These are phyloP conservation scores for Zaprionus davidi DNA, from an alignment of 1,140 invertebrate species.

Conservation along the genomic window DNA sequence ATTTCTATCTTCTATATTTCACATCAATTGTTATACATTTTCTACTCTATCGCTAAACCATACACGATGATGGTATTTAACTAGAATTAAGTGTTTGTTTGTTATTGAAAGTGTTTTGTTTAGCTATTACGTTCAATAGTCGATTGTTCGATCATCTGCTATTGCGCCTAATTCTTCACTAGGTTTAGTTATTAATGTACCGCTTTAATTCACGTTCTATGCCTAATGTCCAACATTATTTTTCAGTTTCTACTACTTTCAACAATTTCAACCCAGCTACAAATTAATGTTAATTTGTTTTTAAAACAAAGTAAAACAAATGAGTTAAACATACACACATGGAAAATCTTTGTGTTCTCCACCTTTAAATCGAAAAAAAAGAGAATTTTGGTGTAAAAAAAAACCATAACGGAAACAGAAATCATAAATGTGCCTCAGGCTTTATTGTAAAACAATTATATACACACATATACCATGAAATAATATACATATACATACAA, in stretches of 20 bases:
- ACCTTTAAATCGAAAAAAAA: conserved; percentile 33
- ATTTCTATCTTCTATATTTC: conserved; percentile 23
- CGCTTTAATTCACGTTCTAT: conserved; percentile 36
- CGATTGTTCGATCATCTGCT: conserved; percentile 4
- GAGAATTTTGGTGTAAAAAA: conserved; percentile 22
- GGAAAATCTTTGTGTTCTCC: conserved; percentile 38
- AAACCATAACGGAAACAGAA: conserved; percentile 32
- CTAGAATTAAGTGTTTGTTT: conserved; percentile 77
- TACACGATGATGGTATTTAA: conserved; percentile 46
- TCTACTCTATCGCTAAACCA: conserved; percentile 32
- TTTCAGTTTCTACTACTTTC: conserved; percentile 15
- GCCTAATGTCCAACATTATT: conserved; percentile 23
- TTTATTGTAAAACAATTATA: conserved; percentile 80
- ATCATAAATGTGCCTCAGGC: conserved; percentile 80
- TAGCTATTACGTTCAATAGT: conserved; percentile 36
- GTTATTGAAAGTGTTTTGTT: conserved; percentile 74
- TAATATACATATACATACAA: conserved; percentile 62
- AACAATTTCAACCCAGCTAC: conserved; percentile 18
- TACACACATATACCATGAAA: conserved; percentile 50
- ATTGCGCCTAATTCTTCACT: conserved; percentile 38
- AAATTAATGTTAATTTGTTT: conserved; percentile 70
- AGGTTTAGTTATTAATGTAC: conserved; percentile 43
- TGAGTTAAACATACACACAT: conserved; percentile 9
- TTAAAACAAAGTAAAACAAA: conserved; percentile 71
- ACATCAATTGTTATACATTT: conserved; percentile 46